These are phyloP conservation scores for Bucco capensis DNA, from an alignment of 2,113 vertebrate genomes.

Conservation along the genomic window DNA sequence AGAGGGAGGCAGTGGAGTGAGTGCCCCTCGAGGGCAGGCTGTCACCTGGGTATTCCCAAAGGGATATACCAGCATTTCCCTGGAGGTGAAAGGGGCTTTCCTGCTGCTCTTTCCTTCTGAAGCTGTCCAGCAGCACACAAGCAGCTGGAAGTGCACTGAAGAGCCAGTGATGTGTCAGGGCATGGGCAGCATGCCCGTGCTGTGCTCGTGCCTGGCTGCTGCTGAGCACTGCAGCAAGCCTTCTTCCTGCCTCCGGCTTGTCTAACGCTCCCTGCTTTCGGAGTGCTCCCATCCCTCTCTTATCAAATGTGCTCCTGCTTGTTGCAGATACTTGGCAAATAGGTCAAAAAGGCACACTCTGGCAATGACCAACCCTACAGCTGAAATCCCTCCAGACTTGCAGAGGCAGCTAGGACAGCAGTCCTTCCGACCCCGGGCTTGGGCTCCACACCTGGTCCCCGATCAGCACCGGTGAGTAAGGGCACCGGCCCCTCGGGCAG, in stretches of 20 bases:
- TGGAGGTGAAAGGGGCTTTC: neutral
- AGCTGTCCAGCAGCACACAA: neutral
- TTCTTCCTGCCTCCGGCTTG: slow-evolving; percentile 28
- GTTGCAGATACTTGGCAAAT: slow-evolving; percentile 99
- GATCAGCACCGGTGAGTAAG: slow-evolving; percentile 95
- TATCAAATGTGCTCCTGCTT: slow-evolving; percentile 80
- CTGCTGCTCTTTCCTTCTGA: neutral
- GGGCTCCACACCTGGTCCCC: slow-evolving; percentile 84
- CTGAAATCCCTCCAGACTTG: slow-evolving; percentile 91
- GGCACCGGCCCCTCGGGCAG: slow-evolving; percentile 66
- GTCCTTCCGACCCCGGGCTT: slow-evolving; percentile 91
- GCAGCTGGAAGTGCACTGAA: neutral
- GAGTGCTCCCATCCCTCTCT: slow-evolving; percentile 67
- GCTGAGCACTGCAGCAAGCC: neutral
- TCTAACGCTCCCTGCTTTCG: slow-evolving; percentile 67
- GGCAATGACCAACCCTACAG: slow-evolving; percentile 90
- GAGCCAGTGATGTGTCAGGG: neutral
- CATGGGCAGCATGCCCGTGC: neutral
- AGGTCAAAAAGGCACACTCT: slow-evolving; percentile 99
- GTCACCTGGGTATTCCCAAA: neutral
- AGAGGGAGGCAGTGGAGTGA: neutral
- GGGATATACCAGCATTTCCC: neutral
- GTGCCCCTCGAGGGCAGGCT: accelerated
- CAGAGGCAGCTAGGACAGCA: slow-evolving; percentile 91
- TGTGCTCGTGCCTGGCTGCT: neutral